Evolutionary conservation across 1,140 invertebrate genomes (phyloP), one percentile per base, ranked within the genome.

Genomic region (Caenorhabditis brenneri): DNA sequence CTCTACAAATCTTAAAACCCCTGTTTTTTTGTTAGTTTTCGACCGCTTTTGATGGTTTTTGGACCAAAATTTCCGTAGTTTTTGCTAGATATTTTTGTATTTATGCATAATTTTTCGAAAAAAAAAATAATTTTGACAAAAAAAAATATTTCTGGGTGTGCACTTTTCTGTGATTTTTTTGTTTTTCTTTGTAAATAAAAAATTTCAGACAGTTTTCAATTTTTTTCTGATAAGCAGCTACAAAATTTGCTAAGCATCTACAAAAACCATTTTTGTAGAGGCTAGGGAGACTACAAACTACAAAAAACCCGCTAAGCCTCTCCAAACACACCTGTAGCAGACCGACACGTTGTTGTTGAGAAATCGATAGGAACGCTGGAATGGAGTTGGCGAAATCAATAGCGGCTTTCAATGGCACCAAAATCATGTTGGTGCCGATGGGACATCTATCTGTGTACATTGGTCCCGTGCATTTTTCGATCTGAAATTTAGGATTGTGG

Each of bases 361-460:
- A 94, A 78, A 99, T 93, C 81, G 96, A 93, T 86, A 95, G 94
- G 93, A 99, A 99, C 79, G 97, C 97, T 83, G 97, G 97, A 87
- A 99, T 96, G 86, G 95, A 94, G 91, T 97, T 97, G 87, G 97
- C 97, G 91, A 98, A 99, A 90, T 97, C 96, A 58, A 99, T 96
- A 2, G 98, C 96, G 69, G 96, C 96, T 88, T 96, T 95, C 88
- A 98, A 97, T 48, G 96, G 96, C 84, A 96, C 96, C 24, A 82
- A 53, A 29, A 22, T 96, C 96, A 91, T 97, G 97, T 88, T 96
- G 93, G 22, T n/a, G 10, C 27, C 19, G 58, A 69, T 51, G 0
- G 83, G 83, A 80, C 83, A 84, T 10, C 82, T 10, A 19, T 65
- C 82, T 2, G 49, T 74, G 65, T 74, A 51, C 5, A 83, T 39